Evolutionary conservation across 2,888 invertebrate species (phyloP), one percentile per base, ranked within the genome.

Genomic region (Mylabris sibirica): DNA sequence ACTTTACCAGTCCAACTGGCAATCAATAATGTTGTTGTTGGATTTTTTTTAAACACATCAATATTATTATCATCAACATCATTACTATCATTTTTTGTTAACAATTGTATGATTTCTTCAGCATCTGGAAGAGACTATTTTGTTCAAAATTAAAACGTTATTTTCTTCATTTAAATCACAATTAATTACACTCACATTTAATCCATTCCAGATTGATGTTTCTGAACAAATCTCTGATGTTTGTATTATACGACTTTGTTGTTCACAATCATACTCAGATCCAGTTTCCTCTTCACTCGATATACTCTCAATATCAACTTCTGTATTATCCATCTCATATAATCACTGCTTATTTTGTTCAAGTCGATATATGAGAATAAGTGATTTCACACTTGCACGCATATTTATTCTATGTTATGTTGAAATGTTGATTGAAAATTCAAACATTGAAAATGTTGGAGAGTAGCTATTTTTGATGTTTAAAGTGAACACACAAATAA

Each of bases 1-100:
- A 85, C 84, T 65, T 89, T 87, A 6, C 89, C 90, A 38, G 89
- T 81, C 90, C 91, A 92, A 65, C 89, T 87, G 1, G 90, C 87
- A 80, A 91, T 86, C 14, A 92, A 81, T 1, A 89, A 84, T 60
- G 88, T 89, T 2, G 90, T 89, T 65, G 86, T 83, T 63, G 86
- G 81, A 72, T 83, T 80, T 66, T 82, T 81, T 60, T 81, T 77
- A 60, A 89, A 77, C 9, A 87, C 82, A 60, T 86, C 85, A 24
- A 87, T 82, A 59, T 86, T 85, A 26, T 87, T 86, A 49, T 86
- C 85, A 30, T n/a, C n/a, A n/a, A n/a, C n/a, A n/a, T n/a, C n/a
- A n/a, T n/a, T n/a, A n/a, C 86, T 81, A 17, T 87, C 87, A 9
- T 85, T 80, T 71, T 86, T 85, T 17, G 89, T 76, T n/a, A 85